Conservation (phyloP, 2,888 invertebrate species). For the Acleris emargana region DNA sequence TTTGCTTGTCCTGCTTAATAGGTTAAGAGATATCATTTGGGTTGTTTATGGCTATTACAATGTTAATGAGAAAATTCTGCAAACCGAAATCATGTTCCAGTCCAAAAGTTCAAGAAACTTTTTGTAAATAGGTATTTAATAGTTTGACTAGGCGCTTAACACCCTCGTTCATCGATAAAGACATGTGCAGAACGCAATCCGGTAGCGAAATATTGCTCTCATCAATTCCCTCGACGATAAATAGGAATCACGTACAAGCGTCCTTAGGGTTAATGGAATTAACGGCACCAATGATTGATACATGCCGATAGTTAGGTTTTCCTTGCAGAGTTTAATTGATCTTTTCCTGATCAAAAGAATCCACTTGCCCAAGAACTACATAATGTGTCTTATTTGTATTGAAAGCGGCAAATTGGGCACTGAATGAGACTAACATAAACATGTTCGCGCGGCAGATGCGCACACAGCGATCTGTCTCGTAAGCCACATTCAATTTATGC, state of each 20-base stretch:
- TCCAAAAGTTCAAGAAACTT: no score
- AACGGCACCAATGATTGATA: conserved; percentile 1
- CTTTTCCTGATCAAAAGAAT: no score
- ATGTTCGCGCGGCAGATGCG: conserved; percentile 34
- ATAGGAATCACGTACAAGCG: conserved; percentile 52
- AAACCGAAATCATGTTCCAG: no score
- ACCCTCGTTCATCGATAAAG: not conserved
- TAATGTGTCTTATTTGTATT: no score
- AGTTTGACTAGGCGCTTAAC: conserved; percentile 31
- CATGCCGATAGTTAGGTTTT: no score
- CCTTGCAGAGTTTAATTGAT: no score
- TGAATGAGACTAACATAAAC: not conserved
- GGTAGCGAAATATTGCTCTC: conserved; percentile 52
- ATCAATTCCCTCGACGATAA: conserved; percentile 57
- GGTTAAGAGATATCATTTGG: no score
- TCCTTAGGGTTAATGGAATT: conserved; percentile 22
- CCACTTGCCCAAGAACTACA: no score
- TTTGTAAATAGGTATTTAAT: conserved; percentile 21
- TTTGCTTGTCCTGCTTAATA: no score
- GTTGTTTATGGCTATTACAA: no score
- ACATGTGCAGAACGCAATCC: conserved; percentile 40
- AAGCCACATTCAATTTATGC: conserved; percentile 58
- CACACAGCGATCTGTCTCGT: conserved; percentile 46
- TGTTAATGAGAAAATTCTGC: no score
- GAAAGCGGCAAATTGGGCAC: no score